Evolutionary conservation across 2,797 vertebrate species (phyloP).

Genomic region (Betta splendens): DNA sequence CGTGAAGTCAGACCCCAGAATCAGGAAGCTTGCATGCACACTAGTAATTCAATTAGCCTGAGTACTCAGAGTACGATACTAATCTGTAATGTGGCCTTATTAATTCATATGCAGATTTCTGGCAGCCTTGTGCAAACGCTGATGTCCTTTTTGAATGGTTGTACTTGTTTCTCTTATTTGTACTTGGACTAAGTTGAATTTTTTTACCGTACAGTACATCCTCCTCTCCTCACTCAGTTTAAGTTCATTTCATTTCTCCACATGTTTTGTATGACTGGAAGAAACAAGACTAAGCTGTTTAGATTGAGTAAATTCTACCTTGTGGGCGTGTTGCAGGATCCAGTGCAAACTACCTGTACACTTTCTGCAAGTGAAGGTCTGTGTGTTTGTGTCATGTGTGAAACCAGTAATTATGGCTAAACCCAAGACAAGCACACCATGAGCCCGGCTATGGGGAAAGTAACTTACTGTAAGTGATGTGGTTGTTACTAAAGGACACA

Average conservation of each 20-base stretch:
- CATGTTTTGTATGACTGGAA: too few relatives aligned
- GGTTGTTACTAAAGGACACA: slow-evolving; percentile 11
- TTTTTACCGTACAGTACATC: too few relatives aligned
- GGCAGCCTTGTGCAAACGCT: too few relatives aligned
- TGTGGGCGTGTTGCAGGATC: not conserved
- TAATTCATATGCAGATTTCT: slow-evolving; percentile 7
- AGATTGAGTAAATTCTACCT: slow-evolving; percentile 1
- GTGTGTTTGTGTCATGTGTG: not conserved
- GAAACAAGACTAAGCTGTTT: too few relatives aligned
- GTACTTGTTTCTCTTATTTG: too few relatives aligned
- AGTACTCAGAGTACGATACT: slow-evolving; percentile 9
- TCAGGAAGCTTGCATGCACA: slow-evolving; percentile 39
- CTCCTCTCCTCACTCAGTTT: too few relatives aligned
- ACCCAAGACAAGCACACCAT: not conserved
- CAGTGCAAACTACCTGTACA: not conserved
- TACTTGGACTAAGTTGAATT: too few relatives aligned
- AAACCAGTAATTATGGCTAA: not conserved
- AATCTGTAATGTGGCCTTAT: not conserved
- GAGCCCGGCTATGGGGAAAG: not conserved
- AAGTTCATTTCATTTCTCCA: too few relatives aligned
- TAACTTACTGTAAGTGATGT: not conserved
- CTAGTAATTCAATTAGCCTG: slow-evolving; percentile 12
- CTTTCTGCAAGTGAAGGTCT: not conserved
- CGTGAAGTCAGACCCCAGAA: slow-evolving; percentile 39
- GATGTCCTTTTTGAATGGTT: too few relatives aligned